phyloP scores from a whole-genome alignment of 2,113 vertebrate species.

The Pseudorasbora parva region DNA sequence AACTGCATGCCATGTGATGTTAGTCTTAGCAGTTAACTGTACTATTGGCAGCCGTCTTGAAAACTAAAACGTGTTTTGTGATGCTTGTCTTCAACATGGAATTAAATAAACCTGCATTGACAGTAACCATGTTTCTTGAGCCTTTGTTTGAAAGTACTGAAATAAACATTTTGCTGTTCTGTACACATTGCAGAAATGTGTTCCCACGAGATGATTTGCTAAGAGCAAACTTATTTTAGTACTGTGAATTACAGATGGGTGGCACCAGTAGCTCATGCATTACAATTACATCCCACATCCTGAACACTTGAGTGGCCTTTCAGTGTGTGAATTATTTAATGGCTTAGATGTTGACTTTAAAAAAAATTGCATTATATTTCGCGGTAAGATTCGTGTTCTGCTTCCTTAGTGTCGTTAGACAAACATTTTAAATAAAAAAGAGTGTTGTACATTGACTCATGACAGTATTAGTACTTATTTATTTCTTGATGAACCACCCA shows the following conservation, averaged over 20 bases:
- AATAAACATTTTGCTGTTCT: background rate
- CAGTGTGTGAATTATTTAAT: background rate
- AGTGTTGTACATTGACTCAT: background rate
- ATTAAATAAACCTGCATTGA: constrained; percentile 47
- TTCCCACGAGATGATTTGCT: background rate
- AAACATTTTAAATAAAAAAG: background rate
- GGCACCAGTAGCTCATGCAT: constrained; percentile 17
- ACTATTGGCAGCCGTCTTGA: constrained; percentile 4
- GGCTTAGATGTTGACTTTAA: background rate
- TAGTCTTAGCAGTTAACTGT: constrained; percentile 23
- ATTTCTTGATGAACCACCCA: background rate
- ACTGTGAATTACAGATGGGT: constrained; percentile 27
- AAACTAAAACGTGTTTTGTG: background rate
- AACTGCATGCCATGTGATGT: constrained; percentile 48
- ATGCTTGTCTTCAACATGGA: constrained; percentile 12
- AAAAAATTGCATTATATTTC: background rate
- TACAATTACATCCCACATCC: constrained; percentile 41
- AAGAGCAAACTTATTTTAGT: constrained; percentile 32
- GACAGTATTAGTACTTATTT: background rate
- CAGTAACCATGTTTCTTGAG: background rate
- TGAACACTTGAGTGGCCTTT: background rate
- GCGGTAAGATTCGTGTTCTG: background rate
- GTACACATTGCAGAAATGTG: background rate
- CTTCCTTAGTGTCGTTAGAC: background rate
- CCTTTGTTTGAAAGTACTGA: background rate